These are phyloP conservation scores for Eciton burchellii DNA, from an alignment of 1,140 invertebrate species.

Conservation along the genomic window DNA sequence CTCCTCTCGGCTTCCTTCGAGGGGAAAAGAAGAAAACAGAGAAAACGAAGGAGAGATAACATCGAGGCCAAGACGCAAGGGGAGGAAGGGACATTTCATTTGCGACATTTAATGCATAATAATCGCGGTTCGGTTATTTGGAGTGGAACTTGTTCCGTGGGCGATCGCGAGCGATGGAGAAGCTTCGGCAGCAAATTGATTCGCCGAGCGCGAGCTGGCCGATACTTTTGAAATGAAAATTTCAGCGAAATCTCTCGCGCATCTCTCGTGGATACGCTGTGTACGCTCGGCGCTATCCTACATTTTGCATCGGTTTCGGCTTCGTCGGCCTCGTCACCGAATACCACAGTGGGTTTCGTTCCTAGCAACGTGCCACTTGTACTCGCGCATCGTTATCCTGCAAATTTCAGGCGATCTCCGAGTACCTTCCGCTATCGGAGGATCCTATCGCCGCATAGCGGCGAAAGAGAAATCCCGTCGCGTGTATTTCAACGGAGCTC, in stretches of 20 bases:
- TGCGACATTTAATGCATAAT: too few species aligned
- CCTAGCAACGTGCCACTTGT: background rate
- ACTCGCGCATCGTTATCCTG: conserved; percentile 16
- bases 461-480: background rate
- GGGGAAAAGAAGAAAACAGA: background rate
- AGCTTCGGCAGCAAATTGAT: conserved; percentile 44
- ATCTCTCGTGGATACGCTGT: background rate
- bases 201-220: conserved; percentile 3
- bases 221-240: conserved; percentile 45
- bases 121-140: too few species aligned
- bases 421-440: conserved; percentile 1
- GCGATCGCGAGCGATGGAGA: conserved; percentile 28
- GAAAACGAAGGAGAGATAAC: background rate
- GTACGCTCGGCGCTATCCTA: too few species aligned
- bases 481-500: background rate
- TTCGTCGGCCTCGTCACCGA: background rate
- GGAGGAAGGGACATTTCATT: too few species aligned
- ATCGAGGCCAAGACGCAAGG: too few species aligned
- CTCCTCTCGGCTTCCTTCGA: conserved; percentile 34
- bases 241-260: conserved; percentile 24
- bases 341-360: conserved; percentile 33
- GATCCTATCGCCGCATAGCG: background rate
- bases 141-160: conserved; percentile 18
- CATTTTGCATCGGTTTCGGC: conserved; percentile 35
- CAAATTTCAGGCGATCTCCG: conserved; percentile 2